A percentile compares a stretch with the other conserved stretches of the same genome.
These are phyloP conservation scores for Dolichallabes microphthalmus DNA, from an alignment of 2,113 vertebrate genomes.

Conservation along the genomic window DNA sequence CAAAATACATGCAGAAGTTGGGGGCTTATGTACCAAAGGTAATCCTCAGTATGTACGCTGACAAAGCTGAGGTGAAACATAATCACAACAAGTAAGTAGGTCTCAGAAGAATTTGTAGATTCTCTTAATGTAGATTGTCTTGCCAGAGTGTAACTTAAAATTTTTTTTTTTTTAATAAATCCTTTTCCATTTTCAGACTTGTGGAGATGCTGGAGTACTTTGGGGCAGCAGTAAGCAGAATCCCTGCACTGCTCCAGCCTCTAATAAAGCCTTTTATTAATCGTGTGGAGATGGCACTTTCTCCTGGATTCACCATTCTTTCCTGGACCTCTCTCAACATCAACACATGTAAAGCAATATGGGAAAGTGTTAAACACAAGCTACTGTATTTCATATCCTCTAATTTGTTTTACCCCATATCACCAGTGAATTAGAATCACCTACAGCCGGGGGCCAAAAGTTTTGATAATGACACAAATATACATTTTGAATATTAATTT, in stretches of 20 bases:
- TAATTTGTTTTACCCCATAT: background rate
- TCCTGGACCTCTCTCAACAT: conserved; percentile 75
- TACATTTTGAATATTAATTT: no score
- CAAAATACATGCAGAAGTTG: conserved; percentile 73
- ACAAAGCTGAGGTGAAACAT: conserved; percentile 69
- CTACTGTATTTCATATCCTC: no score
- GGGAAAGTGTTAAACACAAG: background rate
- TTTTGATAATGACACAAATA: no score
- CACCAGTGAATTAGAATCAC: no score
- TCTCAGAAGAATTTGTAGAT: background rate
- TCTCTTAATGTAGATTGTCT: background rate
- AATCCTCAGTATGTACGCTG: conserved; percentile 63
- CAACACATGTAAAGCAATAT: conserved; percentile 63
- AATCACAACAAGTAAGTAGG: conserved; percentile 68
- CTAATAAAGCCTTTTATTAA: conserved; percentile 74
- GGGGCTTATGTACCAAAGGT: conserved; percentile 68
- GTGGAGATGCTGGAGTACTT: conserved; percentile 70
- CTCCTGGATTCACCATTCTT: conserved; percentile 71
- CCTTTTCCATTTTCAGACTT: conserved; percentile 62
- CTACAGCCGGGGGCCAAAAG: no score
- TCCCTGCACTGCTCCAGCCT: conserved; percentile 69
- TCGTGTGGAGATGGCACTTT: conserved; percentile 70
- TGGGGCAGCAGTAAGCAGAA: conserved; percentile 53
- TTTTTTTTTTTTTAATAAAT: background rate
- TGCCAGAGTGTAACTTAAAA: background rate